These are phyloP conservation scores for Drosophila robusta DNA, from an alignment of 2,888 invertebrate genomes.

Conservation along the genomic window DNA sequence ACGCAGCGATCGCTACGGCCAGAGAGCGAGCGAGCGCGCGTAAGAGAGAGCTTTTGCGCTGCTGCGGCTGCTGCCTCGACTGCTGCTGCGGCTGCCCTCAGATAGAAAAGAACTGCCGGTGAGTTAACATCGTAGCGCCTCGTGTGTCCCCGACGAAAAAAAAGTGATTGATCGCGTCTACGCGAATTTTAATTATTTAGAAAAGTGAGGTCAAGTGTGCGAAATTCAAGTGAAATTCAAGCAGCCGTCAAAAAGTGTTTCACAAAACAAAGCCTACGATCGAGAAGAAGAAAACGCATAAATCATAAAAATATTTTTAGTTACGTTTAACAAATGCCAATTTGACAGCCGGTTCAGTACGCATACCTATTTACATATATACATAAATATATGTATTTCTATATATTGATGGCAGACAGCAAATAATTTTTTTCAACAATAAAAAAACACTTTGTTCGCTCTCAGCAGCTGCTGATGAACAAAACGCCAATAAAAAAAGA, in stretches of 20 bases:
- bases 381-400: constrained; percentile 8
- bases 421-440: constrained; percentile 45
- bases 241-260: constrained; percentile 8
- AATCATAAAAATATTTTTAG: constrained; percentile 27
- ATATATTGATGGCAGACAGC: constrained; percentile 43
- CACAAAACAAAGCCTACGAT: constrained; percentile 4
- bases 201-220: constrained; percentile 14
- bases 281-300: constrained; percentile 8
- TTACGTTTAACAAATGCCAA: constrained; percentile 18
- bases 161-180: constrained; percentile 9
- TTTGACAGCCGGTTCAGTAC: constrained; percentile 34
- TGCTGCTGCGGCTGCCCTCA: constrained; percentile 45
- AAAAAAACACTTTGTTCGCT: not conserved
- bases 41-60: constrained; percentile 32
- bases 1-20: constrained; percentile 32
- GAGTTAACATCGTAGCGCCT: constrained; percentile 52
- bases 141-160: constrained; percentile 25
- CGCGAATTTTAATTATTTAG: not conserved
- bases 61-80: constrained; percentile 16
- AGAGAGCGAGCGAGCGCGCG: not conserved
- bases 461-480: not conserved
- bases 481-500: constrained; percentile 52
- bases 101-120: constrained; percentile 71
- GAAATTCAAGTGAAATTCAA: constrained; percentile 1
- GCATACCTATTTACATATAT: not conserved